Base-by-base conservation (phyloP, 2,888 invertebrate species). In the Trichopria drosophilae region DNA sequence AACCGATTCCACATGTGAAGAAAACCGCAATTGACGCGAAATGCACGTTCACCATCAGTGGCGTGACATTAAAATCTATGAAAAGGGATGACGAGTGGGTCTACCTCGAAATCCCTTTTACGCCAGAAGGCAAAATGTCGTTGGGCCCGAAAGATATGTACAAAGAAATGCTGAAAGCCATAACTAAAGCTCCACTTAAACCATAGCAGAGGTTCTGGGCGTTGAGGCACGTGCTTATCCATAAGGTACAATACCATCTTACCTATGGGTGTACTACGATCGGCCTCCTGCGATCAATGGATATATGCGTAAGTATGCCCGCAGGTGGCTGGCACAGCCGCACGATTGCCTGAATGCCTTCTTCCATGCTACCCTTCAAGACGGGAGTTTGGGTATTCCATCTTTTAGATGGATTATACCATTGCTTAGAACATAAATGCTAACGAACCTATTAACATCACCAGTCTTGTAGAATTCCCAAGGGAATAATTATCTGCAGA, bases 141-240 rank as follows among this genome's bases (percentile, higher is more conserved):
- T 10, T 61, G 10, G 52, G 54, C 1, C 51, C 29, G 31, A 37
- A 55, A n/a, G 53, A 58, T 15, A 16, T 61, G 0, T 61, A 56
- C 56, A 43, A 29, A 3, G 3, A 3, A 4, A 7, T 45, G 5
- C 6, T 58, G 0, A 6, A 7, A 0, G 43, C 10, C 10, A 13
- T 57, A 1, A 34, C 37, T 0, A 51, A 22, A 28, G 58, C 60
- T 1, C 50, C 58, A 0, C 40, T 60, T 1, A 60, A 59, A 13
- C 60, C 60, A 0, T 57, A 59, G 18, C 61, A 59, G 13, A 19
- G 58, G 5, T n/a, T 62, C 0, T 60, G 42, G 26, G 58, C 53
- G 1, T 13, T 62, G 2, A 6, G 59, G 5, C 22, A 35, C 0
- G 23, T 43, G 23, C 22, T 60, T 0, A 4, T 59, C 5, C 59